Conservation (phyloP, 2,113 vertebrate genomes). For the Marmota flaviventris region DNA sequence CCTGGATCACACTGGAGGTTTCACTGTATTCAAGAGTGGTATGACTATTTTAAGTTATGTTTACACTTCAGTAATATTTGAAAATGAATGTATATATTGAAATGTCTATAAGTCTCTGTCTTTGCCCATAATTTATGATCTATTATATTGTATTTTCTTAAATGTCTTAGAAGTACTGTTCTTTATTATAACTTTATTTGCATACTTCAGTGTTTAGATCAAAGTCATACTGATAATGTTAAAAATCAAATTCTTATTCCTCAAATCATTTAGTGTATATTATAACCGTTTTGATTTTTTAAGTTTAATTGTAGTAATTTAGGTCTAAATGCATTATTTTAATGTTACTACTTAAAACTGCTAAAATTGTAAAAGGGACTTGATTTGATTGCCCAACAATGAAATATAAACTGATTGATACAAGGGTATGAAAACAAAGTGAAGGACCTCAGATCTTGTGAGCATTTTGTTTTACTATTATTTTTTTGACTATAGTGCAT, state of each 20-base stretch:
- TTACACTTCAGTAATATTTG: slow-evolving; percentile 82
- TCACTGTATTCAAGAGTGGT: slow-evolving; percentile 68
- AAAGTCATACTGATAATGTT: slow-evolving; percentile 54
- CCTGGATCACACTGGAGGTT: slow-evolving; percentile 85
- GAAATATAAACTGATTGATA: not conserved
- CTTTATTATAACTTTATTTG: slow-evolving; percentile 75
- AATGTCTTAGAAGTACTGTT: slow-evolving; percentile 75
- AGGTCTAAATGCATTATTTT: slow-evolving; percentile 57
- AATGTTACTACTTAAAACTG: slow-evolving; percentile 58
- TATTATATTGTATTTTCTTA: slow-evolving; percentile 77
- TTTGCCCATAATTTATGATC: slow-evolving; percentile 78
- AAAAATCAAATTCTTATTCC: slow-evolving; percentile 57
- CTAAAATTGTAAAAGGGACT: slow-evolving; percentile 23
- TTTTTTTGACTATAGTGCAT: slow-evolving; percentile 65
- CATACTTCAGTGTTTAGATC: slow-evolving; percentile 78
- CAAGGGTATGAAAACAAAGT: slow-evolving; percentile 11
- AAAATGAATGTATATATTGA: slow-evolving; percentile 84
- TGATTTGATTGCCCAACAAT: slow-evolving; percentile 18
- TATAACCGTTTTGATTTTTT: slow-evolving; percentile 54
- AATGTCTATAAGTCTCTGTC: slow-evolving; percentile 64
- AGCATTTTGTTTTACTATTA: slow-evolving; percentile 3
- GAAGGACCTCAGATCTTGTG: slow-evolving; percentile 48
- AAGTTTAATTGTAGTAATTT: slow-evolving; percentile 65
- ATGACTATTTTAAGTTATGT: slow-evolving; percentile 81
- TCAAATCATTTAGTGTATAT: slow-evolving; percentile 44